Evolutionary conservation across 2,113 vertebrate species (phyloP).

Genomic region (Candoia aspera): DNA sequence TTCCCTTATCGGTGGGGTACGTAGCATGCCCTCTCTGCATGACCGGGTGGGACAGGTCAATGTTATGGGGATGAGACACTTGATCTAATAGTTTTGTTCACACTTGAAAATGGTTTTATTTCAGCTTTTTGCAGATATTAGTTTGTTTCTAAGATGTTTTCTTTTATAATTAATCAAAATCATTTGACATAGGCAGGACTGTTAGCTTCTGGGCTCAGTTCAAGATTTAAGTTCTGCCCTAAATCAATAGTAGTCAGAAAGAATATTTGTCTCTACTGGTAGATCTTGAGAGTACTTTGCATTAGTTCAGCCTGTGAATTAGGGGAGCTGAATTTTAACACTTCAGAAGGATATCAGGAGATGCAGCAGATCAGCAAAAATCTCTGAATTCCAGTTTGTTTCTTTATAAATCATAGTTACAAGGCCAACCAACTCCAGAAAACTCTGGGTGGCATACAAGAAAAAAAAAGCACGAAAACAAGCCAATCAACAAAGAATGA

Average conservation of each 20-base stretch:
- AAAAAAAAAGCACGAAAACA: neutral
- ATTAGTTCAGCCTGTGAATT: constrained; percentile 1
- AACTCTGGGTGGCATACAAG: neutral
- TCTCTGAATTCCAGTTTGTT: neutral
- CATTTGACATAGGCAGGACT: neutral
- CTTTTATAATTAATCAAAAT: neutral
- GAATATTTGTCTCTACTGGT: neutral
- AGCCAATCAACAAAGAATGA: neutral
- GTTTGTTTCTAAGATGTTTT: neutral
- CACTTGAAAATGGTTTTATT: neutral
- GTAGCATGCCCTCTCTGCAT: no score
- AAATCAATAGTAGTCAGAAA: neutral
- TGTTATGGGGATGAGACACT: no score
- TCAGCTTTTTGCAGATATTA: neutral
- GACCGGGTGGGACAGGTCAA: no score
- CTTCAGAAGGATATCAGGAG: neutral
- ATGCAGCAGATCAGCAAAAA: neutral
- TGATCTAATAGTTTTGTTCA: neutral
- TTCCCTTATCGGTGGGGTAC: no score
- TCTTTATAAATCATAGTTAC: neutral
- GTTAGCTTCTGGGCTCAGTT: neutral
- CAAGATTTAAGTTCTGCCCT: neutral
- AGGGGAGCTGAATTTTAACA: neutral
- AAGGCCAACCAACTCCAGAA: neutral
- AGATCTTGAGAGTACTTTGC: neutral